Evolutionary conservation across 2,113 vertebrate genomes (phyloP), one percentile per base, ranked within the genome.

Genomic region (Scytalopus superciliaris): DNA sequence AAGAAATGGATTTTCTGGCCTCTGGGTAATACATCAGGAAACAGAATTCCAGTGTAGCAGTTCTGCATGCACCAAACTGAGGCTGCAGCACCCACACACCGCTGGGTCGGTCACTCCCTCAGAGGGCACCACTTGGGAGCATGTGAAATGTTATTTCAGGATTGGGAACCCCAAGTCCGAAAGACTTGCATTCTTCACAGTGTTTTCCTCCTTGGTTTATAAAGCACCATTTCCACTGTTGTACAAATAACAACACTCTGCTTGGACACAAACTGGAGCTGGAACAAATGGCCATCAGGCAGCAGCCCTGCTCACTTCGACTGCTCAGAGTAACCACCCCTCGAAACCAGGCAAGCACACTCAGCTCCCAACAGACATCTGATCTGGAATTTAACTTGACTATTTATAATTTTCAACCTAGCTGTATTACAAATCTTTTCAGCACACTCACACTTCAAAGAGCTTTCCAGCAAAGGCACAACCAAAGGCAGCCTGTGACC

Each of bases 331-430:
- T 49, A 53, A 30, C 24, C 16, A 0, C 39, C 0, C 1, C 59
- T 16, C 0, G 0, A 39, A 22, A 37, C 25, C 19, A 19, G 62
- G 76, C 89, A 57, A 57, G 63, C 25, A 2, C 5, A 0, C 49
- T 25, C 23, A 22, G 45, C 75, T 55, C 14, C 22, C 2, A 62
- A 7, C 45, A 25, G 84, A 9, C 25, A 31, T 3, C 6, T 49
- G 17, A 53, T 12, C 59, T 45, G n/a, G 19, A 76, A 60, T 57
- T 85, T 33, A 52, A 92, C 62, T 82, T 30, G 18, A 28, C 35
- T 72, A 5, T 47, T 60, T 24, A 1, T 73, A 69, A 55, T 73
- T 87, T 53, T 53, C 77, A 74, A 4, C 22, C 40, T 27, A 37
- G 35, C 30, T 59, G 10, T 49, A 66, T 56, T 40, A 33, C 25